A percentile compares a stretch with the other conserved stretches of the same genome.
phyloP scores from a whole-genome alignment of 2,113 vertebrate genomes.

The Cololabis saira region DNA sequence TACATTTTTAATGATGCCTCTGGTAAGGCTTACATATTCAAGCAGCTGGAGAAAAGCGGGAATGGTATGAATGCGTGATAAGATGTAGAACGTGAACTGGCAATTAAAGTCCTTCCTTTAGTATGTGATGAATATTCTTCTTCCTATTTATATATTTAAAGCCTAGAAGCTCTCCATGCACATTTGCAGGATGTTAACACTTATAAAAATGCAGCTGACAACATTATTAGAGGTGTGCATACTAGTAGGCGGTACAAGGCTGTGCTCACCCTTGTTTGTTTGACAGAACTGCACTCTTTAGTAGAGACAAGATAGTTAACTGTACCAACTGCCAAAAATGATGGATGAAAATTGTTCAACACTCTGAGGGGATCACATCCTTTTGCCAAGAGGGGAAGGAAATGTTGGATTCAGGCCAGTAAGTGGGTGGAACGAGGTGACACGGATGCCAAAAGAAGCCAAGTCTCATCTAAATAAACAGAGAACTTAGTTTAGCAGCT shows the following conservation, averaged over 20 bases:
- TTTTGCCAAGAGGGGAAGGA: not conserved
- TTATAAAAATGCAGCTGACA: too few relatives aligned
- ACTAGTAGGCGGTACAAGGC: not conserved
- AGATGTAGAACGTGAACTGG: slow-evolving; percentile 6
- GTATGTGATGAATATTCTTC: too few relatives aligned
- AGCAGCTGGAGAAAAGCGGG: slow-evolving; percentile 7
- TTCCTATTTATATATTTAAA: not conserved
- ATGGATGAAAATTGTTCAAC: slow-evolving; percentile 1
- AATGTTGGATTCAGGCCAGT: not conserved
- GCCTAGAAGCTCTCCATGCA: slow-evolving; percentile 1
- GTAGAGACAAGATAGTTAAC: not conserved
- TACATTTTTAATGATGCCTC: slow-evolving; percentile 47
- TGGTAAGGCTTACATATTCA: slow-evolving; percentile 28
- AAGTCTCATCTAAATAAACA: not conserved
- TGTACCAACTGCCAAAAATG: slow-evolving; percentile 1
- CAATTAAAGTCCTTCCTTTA: too few relatives aligned
- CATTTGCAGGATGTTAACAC: too few relatives aligned
- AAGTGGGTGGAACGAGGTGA: not conserved
- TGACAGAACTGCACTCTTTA: not conserved
- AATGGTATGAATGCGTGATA: not conserved
- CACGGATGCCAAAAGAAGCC: not conserved
- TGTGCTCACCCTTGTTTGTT: not conserved
- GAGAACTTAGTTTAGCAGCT: not conserved
- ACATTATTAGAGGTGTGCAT: not conserved
- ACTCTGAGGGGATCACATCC: not conserved